phyloP scores from a whole-genome alignment of 35 echinoderm and acorn worm genomes.

The Lytechinus pictus region DNA sequence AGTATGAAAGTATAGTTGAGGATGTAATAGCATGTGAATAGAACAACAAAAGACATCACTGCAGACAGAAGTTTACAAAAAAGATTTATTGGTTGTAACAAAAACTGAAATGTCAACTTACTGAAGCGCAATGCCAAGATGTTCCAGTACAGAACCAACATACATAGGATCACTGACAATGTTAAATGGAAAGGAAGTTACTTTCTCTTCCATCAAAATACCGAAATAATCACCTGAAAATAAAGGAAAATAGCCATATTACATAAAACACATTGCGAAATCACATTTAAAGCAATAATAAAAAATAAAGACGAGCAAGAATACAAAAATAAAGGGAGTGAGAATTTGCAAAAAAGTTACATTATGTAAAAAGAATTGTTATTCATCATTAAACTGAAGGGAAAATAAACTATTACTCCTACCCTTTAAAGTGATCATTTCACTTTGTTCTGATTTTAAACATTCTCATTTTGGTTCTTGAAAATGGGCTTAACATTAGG shows the following conservation, averaged over 20 bases:
- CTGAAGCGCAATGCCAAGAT: constrained; percentile 70
- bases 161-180: constrained; percentile 78
- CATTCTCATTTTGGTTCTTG: too few species aligned
- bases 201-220: constrained; percentile 73
- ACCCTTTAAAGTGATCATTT: too few species aligned
- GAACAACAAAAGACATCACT: background rate
- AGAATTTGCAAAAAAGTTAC: too few species aligned
- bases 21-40: background rate
- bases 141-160: constrained; percentile 62
- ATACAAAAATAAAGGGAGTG: too few species aligned
- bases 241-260: background rate
- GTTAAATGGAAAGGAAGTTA: constrained; percentile 81
- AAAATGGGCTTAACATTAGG: too few species aligned
- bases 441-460: too few species aligned
- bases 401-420: too few species aligned
- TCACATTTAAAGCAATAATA: background rate
- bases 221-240: constrained; percentile 88
- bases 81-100: background rate
- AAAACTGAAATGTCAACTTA: constrained; percentile 31
- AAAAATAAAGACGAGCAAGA: too few species aligned
- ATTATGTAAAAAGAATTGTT: too few species aligned
- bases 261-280: background rate
- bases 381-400: too few species aligned
- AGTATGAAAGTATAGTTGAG: background rate
- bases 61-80: background rate